Evolutionary conservation across 2,113 vertebrate species (phyloP), one percentile per base, ranked within the genome.

Genomic region (Vicugna pacos): DNA sequence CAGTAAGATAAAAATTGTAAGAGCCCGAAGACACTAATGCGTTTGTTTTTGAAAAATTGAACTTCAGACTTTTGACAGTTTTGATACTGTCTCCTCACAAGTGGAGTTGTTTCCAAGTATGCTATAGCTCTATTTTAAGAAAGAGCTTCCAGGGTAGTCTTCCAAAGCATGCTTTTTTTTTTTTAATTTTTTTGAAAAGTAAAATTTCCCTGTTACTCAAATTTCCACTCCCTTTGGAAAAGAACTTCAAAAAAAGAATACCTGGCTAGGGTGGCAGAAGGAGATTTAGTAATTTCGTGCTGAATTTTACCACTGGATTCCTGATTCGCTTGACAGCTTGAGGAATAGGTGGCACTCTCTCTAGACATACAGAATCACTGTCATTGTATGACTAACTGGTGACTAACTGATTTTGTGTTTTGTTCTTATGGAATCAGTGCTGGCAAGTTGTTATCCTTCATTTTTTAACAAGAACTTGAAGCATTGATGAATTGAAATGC

Each of bases 1-100:
- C 56, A 95, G 83, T 97, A 52, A 89, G 89, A 97, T 54, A 28
- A 77, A 95, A 96, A 94, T 97, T 92, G 73, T 16, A 62, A 77
- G 52, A 89, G 56, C 48, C 6, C 81, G 8, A 12, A 83, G 54
- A 16, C 89, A 64, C 32, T 64, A 91, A 79, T 95, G 24, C 32
- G 80, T 76, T 97, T 76, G 14, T 94, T 52, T 70, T 20, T 48
- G 7, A 79, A 76, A 42, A 89, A 85, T 46, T 96, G 11, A 93
- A 92, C 73, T 89, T 89, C n/a, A 91, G 65, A 62, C 0, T 11
- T 35, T 50, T 89, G 58, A 89, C 83, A 92, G 35, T 64, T 89
- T 96, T 12, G 54, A 73, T 81, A 24, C 58, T 50, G 19, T 91
- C 26, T 96, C 20, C n/a, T 93, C 9, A 0, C 30, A 56, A 86